These are phyloP conservation scores for Pachyseris speciosa DNA, from an alignment of 64 coral and sea anemone species.

Conservation along the genomic window DNA sequence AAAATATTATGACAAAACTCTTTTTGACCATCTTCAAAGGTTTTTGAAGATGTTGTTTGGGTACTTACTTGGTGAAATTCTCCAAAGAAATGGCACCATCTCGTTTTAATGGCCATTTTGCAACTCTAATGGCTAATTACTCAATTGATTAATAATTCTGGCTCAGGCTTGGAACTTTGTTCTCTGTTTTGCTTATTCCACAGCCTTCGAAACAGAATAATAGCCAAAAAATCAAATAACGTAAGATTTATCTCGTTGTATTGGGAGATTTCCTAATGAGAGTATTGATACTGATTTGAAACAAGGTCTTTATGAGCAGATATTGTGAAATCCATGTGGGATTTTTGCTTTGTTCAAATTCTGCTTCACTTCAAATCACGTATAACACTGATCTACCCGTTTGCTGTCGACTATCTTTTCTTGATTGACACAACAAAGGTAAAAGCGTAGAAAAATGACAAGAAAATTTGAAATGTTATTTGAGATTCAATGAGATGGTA, in stretches of 20 bases:
- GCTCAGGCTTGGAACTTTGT: not conserved
- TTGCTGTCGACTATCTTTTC: not conserved
- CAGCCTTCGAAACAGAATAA: not conserved
- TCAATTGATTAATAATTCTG: not conserved
- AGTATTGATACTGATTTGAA: not conserved
- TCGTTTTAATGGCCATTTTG: not conserved
- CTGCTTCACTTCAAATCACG: not conserved
- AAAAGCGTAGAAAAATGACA: not conserved
- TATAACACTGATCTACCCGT: not conserved
- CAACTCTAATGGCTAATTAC: not conserved
- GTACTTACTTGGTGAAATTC: not conserved
- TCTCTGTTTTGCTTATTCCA: not conserved
- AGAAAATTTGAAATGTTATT: not conserved
- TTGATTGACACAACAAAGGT: not conserved
- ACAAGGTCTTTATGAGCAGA: not conserved
- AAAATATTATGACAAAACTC: not conserved
- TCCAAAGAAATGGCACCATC: not conserved
- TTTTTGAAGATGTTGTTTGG: not conserved
- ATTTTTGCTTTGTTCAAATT: not conserved
- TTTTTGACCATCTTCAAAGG: too few relatives aligned
- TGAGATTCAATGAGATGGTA: not conserved
- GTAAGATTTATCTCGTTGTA: not conserved
- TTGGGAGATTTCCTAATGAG: conserved; percentile 5
- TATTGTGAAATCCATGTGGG: not conserved
- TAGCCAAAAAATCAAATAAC: not conserved